phyloP scores from a whole-genome alignment of 2,888 invertebrate species.

The Drosophila phalerata region DNA sequence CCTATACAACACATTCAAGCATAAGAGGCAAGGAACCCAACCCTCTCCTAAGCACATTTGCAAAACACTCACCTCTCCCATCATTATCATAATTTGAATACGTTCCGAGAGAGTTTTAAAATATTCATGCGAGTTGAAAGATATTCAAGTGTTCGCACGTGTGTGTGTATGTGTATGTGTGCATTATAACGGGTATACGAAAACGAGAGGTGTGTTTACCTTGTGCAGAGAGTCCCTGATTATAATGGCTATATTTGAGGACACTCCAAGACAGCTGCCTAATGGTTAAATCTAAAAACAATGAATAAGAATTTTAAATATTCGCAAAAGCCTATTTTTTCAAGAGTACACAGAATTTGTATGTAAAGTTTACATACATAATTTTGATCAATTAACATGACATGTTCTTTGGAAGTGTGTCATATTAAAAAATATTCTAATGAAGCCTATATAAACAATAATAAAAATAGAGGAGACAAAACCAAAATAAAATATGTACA shows the following conservation, averaged over 20 bases:
- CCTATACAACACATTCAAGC: not conserved
- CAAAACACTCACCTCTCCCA: slow-evolving; percentile 66
- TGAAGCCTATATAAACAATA: no score
- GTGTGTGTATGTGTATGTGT: slow-evolving; percentile 59
- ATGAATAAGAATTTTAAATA: not conserved
- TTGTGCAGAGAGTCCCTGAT: slow-evolving; percentile 14
- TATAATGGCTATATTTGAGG: slow-evolving; percentile 48
- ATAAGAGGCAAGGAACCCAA: slow-evolving; percentile 7
- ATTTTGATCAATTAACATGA: not conserved
- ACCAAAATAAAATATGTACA: no score
- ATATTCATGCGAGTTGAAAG: slow-evolving; percentile 71
- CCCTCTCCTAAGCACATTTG: slow-evolving; percentile 44
- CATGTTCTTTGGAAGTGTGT: no score
- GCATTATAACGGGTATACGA: slow-evolving; percentile 31
- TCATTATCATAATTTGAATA: slow-evolving; percentile 80
- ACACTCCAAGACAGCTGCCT: slow-evolving; percentile 18
- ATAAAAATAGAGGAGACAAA: no score
- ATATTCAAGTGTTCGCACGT: slow-evolving; percentile 73
- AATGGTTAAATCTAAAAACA: slow-evolving; percentile 28
- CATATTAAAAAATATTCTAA: no score
- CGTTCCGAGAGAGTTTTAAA: slow-evolving; percentile 69
- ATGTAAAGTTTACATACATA: not conserved
- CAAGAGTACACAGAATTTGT: not conserved
- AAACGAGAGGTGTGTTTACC: slow-evolving; percentile 23
- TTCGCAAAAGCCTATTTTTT: not conserved